A percentile compares a stretch with the other conserved stretches of the same genome.
These are phyloP conservation scores for Enteromius paludinosus DNA, from an alignment of 2,797 vertebrate species.

Conservation along the genomic window DNA sequence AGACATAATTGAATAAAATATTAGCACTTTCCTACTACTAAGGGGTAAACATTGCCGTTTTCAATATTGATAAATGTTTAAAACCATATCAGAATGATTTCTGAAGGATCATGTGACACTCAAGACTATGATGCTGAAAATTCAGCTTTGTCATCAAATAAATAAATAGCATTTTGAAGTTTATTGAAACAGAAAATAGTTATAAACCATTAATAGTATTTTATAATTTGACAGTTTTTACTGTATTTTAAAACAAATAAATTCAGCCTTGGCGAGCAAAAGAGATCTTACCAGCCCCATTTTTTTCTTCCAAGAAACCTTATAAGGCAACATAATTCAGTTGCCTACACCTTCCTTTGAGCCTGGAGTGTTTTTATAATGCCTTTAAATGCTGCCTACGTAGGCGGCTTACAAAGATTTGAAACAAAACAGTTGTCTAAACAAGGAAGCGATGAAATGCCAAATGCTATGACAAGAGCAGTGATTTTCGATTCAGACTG, in stretches of 20 bases:
- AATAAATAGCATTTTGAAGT: background rate
- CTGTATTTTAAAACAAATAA: background rate
- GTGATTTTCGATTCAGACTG: background rate
- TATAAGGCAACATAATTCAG: background rate
- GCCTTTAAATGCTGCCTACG: background rate
- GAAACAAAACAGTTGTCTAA: constrained; percentile 9
- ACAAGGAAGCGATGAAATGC: constrained; percentile 28
- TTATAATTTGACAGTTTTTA: background rate
- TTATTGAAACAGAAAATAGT: background rate
- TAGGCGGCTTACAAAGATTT: background rate
- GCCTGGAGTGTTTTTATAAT: background rate
- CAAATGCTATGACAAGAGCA: constrained; percentile 6
- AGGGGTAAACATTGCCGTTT: background rate
- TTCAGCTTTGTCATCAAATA: background rate
- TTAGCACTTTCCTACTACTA: background rate
- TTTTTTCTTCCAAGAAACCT: background rate
- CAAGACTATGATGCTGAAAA: background rate
- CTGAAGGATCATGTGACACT: background rate
- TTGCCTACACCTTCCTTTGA: background rate
- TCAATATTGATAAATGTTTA: background rate
- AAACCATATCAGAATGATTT: background rate
- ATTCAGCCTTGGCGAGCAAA: background rate
- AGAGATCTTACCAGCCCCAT: background rate
- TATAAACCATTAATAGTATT: background rate
- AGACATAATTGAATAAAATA: background rate